Evolutionary conservation across 2,113 vertebrate genomes (phyloP).

Genomic region (Phoenicopterus ruber): DNA sequence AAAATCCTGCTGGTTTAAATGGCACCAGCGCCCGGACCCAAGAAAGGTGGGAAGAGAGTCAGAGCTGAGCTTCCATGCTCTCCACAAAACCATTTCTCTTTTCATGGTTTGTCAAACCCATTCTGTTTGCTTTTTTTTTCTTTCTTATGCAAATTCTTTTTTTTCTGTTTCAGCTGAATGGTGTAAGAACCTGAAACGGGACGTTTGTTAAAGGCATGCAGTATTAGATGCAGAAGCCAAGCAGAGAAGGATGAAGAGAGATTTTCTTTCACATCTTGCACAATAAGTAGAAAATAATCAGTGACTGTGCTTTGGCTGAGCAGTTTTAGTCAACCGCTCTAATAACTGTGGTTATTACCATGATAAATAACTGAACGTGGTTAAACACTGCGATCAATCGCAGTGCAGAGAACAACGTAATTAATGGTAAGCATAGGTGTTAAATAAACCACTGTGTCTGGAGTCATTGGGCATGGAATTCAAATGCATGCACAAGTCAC

Average conservation of each 20-base stretch:
- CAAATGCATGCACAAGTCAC: accelerated
- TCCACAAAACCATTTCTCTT: background rate
- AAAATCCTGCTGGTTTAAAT: background rate
- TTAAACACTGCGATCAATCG: accelerated
- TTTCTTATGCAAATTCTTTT: background rate
- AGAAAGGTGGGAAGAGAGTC: background rate
- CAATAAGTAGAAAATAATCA: background rate
- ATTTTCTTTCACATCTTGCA: background rate
- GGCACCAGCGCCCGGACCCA: background rate
- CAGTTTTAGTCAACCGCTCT: background rate
- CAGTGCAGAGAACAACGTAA: background rate
- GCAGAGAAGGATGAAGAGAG: background rate
- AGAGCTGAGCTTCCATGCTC: background rate
- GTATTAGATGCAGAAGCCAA: background rate
- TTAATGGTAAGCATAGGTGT: background rate
- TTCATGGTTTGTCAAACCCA: background rate
- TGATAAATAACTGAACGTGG: background rate
- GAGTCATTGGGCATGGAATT: accelerated
- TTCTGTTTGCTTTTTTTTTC: background rate
- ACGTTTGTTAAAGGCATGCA: background rate
- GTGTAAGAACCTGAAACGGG: background rate
- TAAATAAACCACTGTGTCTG: background rate
- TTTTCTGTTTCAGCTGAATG: background rate
- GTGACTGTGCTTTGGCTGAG: background rate
- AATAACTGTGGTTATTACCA: background rate